Conservation (phyloP, 2,888 invertebrate genomes). For the Dromius quadrimaculatus region DNA sequence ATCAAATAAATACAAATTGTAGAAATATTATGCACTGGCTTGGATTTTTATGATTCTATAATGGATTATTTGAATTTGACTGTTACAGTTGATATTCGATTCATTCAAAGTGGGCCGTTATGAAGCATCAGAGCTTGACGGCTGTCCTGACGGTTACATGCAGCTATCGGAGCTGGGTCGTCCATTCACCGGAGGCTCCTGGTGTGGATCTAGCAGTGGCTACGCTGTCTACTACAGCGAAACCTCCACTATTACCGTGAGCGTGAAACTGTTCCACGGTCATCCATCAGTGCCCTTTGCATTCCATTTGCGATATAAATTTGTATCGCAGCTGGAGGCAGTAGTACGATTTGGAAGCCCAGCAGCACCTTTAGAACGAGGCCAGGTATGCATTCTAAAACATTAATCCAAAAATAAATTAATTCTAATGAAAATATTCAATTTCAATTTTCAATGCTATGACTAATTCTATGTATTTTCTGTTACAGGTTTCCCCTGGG, state of each 20-base stretch:
- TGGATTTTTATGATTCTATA: not conserved
- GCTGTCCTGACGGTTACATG: constrained; percentile 91
- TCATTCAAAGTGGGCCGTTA: constrained; percentile 89
- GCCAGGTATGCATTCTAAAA: too few species aligned
- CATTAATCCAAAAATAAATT: too few species aligned
- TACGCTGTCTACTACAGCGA: constrained; percentile 90
- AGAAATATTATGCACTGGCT: too few species aligned
- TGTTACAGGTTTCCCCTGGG: constrained; percentile 77
- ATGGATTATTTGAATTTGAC: constrained; percentile 38
- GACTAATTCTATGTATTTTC: too few species aligned
- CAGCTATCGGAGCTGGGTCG: constrained; percentile 87
- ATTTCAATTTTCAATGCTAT: too few species aligned
- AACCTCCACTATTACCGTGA: constrained; percentile 89
- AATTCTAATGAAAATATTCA: too few species aligned
- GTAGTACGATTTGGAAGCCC: constrained; percentile 83
- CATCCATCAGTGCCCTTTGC: constrained; percentile 82
- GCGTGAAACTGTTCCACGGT: constrained; percentile 81
- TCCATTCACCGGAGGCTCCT: constrained; percentile 89
- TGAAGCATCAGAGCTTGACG: constrained; percentile 78
- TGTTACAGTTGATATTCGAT: constrained; percentile 82
- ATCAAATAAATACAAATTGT: too few species aligned
- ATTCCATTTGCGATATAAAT: constrained; percentile 84
- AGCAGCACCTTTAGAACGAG: constrained; percentile 83
- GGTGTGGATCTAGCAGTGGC: constrained; percentile 87
- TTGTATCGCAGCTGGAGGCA: constrained; percentile 83